These are phyloP conservation scores for Aphelinus atriplicis DNA, from an alignment of 1,140 invertebrate species.

Conservation along the genomic window DNA sequence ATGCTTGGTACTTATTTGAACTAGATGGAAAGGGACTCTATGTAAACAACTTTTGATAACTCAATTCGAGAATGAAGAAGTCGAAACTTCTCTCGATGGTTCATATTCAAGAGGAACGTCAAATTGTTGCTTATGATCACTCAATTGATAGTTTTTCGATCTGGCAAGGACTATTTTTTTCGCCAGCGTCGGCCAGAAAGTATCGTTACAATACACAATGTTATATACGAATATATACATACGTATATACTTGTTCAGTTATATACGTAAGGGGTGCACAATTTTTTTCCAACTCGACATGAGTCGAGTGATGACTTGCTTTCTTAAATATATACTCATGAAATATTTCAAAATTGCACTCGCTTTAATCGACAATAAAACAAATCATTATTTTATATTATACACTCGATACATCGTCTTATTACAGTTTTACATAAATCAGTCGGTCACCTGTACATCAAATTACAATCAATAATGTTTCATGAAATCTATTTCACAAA, in stretches of 20 bases:
- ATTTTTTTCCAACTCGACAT: slow-evolving; percentile 20
- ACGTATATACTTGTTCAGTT: slow-evolving; percentile 7
- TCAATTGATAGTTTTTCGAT: slow-evolving; percentile 22
- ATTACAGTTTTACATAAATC: slow-evolving; percentile 26
- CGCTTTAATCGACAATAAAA: slow-evolving; percentile 15
- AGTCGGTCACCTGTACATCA: slow-evolving; percentile 31
- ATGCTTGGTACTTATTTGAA: not conserved
- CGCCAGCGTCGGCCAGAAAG: slow-evolving; percentile 21
- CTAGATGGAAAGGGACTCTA: slow-evolving; percentile 4
- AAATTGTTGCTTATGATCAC: slow-evolving; percentile 24
- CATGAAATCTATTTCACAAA: not conserved
- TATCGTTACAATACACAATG: slow-evolving; percentile 35
- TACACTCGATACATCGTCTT: slow-evolving; percentile 31
- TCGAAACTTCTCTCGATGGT: slow-evolving; percentile 9
- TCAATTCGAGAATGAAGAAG: slow-evolving; percentile 23
- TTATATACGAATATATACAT: slow-evolving; percentile 39
- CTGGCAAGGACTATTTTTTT: slow-evolving; percentile 21
- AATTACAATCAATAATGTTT: slow-evolving; percentile 24
- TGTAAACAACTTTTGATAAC: slow-evolving; percentile 22
- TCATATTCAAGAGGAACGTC: slow-evolving; percentile 25
- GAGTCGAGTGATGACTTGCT: slow-evolving; percentile 28
- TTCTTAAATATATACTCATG: slow-evolving; percentile 30
- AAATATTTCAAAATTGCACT: slow-evolving; percentile 36
- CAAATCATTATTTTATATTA: slow-evolving; percentile 26
- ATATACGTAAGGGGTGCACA: slow-evolving; percentile 11